A percentile compares a stretch with the other conserved stretches of the same genome.
Conservation (phyloP, 2,888 invertebrate species). For the Phaedon cochleariae region DNA sequence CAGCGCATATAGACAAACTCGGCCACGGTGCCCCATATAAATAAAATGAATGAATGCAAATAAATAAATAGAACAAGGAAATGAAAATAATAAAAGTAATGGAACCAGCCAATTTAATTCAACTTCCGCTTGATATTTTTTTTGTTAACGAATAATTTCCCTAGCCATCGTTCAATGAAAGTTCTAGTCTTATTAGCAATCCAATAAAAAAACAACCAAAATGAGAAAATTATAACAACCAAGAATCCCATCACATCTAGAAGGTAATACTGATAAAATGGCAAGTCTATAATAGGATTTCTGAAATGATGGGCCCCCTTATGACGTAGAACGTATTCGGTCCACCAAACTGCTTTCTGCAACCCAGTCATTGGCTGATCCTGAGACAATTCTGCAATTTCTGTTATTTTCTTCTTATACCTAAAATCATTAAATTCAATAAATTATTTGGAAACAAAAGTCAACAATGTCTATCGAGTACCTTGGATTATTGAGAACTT, state of each 20-base stretch:
- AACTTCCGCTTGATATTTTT: neutral
- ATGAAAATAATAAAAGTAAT: too few relatives aligned
- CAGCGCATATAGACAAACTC: too few relatives aligned
- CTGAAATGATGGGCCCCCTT: constrained; percentile 47
- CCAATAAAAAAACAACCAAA: neutral
- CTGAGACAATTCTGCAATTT: constrained; percentile 37
- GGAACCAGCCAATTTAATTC: neutral
- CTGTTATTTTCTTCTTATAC: constrained; percentile 42
- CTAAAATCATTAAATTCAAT: too few relatives aligned
- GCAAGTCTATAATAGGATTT: constrained; percentile 40
- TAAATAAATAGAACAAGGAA: too few relatives aligned
- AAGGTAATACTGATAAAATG: constrained; percentile 46
- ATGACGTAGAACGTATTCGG: constrained; percentile 52
- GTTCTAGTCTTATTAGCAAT: neutral
- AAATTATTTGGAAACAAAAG: constrained; percentile 5
- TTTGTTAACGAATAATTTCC: neutral
- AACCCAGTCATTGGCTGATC: constrained; percentile 50
- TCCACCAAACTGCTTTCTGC: constrained; percentile 53
- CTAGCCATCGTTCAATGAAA: neutral
- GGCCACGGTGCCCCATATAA: too few relatives aligned
- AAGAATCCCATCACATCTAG: constrained; percentile 43
- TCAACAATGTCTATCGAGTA: too few relatives aligned
- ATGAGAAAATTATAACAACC: neutral
- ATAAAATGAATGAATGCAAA: too few relatives aligned
- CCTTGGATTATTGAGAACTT: constrained; percentile 49